phyloP scores from a whole-genome alignment of 1,140 invertebrate species.

The Cylas formicarius region DNA sequence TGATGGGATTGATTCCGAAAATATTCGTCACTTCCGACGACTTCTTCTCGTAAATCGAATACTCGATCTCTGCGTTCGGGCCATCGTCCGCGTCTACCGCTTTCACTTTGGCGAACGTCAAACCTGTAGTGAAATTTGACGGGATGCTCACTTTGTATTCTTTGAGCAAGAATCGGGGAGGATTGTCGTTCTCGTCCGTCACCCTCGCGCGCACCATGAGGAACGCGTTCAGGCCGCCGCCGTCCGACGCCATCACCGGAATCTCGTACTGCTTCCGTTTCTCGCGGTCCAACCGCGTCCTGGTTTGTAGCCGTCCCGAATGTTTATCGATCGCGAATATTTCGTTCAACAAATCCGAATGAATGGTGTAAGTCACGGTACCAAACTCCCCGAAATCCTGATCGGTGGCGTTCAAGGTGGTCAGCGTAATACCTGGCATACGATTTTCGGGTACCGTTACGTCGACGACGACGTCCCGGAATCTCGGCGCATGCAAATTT shows the following conservation, averaged over 20 bases:
- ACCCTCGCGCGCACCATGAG: constrained; percentile 71
- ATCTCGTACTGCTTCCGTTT: constrained; percentile 65
- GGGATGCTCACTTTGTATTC: constrained; percentile 74
- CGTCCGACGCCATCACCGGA: constrained; percentile 77
- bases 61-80: constrained; percentile 53
- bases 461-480: constrained; percentile 60
- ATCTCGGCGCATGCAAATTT: constrained; percentile 73
- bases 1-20: constrained; percentile 56
- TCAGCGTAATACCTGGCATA: constrained; percentile 63
- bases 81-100: constrained; percentile 60
- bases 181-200: constrained; percentile 81
- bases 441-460: constrained; percentile 71
- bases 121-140: constrained; percentile 20
- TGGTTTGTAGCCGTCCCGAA: constrained; percentile 61
- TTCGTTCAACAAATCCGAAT: constrained; percentile 67
- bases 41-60: constrained; percentile 58
- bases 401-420: constrained; percentile 69
- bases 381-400: constrained; percentile 78
- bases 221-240: constrained; percentile 73
- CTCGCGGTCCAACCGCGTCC: constrained; percentile 66
- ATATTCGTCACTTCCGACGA: constrained; percentile 50
- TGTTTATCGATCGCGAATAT: constrained; percentile 70
- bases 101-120: constrained; percentile 41
- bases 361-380: constrained; percentile 69
- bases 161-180: constrained; percentile 67